Evolutionary conservation across 35 echinoderm and acorn worm species (phyloP).

Genomic region (Nesometra sesokonis): DNA sequence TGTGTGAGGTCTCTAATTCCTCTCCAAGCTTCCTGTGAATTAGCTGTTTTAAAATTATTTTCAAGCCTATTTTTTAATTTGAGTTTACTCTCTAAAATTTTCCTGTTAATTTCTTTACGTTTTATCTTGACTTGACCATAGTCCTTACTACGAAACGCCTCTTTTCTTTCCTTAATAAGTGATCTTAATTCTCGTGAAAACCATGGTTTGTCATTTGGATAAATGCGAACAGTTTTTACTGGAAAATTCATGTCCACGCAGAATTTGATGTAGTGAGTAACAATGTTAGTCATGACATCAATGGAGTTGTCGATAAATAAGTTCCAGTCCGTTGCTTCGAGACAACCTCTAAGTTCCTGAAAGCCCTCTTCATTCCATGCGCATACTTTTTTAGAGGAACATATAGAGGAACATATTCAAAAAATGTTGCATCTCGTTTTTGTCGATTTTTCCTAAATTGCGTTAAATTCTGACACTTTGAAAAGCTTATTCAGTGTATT

Average conservation of each 20-base stretch:
- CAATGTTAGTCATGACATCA: not conserved
- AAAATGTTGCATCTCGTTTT: too few relatives aligned
- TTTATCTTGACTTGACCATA: not conserved
- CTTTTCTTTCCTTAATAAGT: not conserved
- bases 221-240: not conserved
- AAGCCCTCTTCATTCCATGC: not conserved
- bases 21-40: conserved; percentile 18
- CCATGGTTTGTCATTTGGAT: conserved; percentile 21
- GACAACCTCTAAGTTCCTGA: not conserved
- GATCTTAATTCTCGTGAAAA: not conserved
- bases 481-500: too few relatives aligned
- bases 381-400: not conserved
- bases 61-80: conserved; percentile 5
- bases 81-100: conserved; percentile 6
- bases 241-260: conserved; percentile 16
- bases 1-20: not conserved
- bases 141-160: not conserved
- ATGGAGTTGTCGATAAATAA: conserved; percentile 1
- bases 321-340: conserved; percentile 18
- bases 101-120: conserved; percentile 1
- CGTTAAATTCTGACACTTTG: too few relatives aligned
- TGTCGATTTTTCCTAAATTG: too few relatives aligned
- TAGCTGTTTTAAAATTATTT: conserved; percentile 10
- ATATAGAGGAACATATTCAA: too few relatives aligned
- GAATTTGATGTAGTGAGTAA: conserved; percentile 10